These are phyloP conservation scores for Pandemis heparana DNA, from an alignment of 2,888 invertebrate genomes.

Conservation along the genomic window DNA sequence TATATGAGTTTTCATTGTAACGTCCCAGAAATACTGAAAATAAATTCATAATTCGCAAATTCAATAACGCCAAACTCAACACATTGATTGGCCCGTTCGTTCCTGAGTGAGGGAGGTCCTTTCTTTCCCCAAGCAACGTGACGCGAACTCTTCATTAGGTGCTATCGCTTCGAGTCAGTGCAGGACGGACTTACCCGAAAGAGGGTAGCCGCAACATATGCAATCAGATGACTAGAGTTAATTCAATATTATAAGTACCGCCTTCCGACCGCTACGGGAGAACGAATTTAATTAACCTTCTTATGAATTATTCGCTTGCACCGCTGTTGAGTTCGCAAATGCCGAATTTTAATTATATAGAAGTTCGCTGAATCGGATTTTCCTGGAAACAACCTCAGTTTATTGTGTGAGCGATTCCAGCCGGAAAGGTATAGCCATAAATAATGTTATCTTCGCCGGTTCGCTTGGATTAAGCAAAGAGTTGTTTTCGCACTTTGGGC, in stretches of 20 bases:
- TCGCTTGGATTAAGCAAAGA: slow-evolving; percentile 1
- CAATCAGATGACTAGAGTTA: slow-evolving; percentile 26
- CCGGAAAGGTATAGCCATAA: slow-evolving; percentile 3
- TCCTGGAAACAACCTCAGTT: slow-evolving; percentile 53
- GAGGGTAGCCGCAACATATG: slow-evolving; percentile 15
- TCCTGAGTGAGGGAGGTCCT: neutral
- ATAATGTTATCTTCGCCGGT: slow-evolving; percentile 5
- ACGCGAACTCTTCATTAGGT: slow-evolving; percentile 54
- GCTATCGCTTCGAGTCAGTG: slow-evolving; percentile 14
- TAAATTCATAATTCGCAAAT: no score
- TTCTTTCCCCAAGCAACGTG: slow-evolving; percentile 44
- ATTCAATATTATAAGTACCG: slow-evolving; percentile 38
- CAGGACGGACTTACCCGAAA: neutral
- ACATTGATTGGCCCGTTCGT: neutral
- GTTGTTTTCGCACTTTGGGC: slow-evolving; percentile 1
- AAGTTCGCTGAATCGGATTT: slow-evolving; percentile 62
- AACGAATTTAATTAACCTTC: slow-evolving; percentile 71
- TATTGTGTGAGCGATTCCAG: slow-evolving; percentile 50
- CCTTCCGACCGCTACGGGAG: slow-evolving; percentile 53
- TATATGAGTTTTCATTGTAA: no score
- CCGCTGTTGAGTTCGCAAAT: slow-evolving; percentile 62
- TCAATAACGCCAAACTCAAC: no score
- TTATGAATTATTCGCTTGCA: slow-evolving; percentile 69
- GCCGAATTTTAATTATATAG: slow-evolving; percentile 66
- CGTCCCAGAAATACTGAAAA: no score